These are phyloP conservation scores for Laspeyria flexula DNA, from an alignment of 2,888 invertebrate genomes.

Conservation along the genomic window DNA sequence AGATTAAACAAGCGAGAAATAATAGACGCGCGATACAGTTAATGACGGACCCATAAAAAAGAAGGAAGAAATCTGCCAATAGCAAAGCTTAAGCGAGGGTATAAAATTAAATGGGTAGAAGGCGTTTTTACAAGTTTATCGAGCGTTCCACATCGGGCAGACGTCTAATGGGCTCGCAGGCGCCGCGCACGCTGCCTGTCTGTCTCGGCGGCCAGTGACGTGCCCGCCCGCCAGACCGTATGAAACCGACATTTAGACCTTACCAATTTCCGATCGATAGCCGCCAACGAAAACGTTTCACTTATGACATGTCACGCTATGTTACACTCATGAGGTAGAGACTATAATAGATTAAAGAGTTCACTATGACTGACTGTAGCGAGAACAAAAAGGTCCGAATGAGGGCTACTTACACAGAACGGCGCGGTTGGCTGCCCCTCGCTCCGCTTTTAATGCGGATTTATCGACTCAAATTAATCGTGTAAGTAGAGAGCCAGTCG, in stretches of 20 bases:
- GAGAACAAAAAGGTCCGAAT: constrained; percentile 75
- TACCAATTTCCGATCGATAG: constrained; percentile 66
- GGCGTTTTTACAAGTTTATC: constrained; percentile 86
- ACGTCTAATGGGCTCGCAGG: constrained; percentile 82
- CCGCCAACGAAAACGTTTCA: constrained; percentile 50
- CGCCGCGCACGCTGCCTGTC: constrained; percentile 82
- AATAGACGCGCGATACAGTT: constrained; percentile 76
- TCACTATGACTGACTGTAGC: constrained; percentile 55
- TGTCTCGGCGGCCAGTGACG: constrained; percentile 75
- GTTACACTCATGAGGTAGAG: constrained; percentile 43
- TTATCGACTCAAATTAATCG: constrained; percentile 86
- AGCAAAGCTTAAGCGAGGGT: constrained; percentile 81
- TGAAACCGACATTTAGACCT: constrained; percentile 56
- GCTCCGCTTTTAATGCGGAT: constrained; percentile 82
- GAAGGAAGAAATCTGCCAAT: constrained; percentile 82
- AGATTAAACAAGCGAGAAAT: constrained; percentile 69
- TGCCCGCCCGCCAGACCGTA: constrained; percentile 52
- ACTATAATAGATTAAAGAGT: constrained; percentile 63
- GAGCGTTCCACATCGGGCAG: constrained; percentile 84
- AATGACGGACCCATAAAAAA: constrained; percentile 75
- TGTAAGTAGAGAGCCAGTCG: constrained; percentile 78
- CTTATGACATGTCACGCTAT: constrained; percentile 52
- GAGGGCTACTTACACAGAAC: constrained; percentile 72
- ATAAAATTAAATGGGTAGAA: constrained; percentile 85
- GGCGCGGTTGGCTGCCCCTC: constrained; percentile 76